These are phyloP conservation scores for Phrixothrix hirtus DNA, from an alignment of 2,888 invertebrate genomes.

Conservation along the genomic window DNA sequence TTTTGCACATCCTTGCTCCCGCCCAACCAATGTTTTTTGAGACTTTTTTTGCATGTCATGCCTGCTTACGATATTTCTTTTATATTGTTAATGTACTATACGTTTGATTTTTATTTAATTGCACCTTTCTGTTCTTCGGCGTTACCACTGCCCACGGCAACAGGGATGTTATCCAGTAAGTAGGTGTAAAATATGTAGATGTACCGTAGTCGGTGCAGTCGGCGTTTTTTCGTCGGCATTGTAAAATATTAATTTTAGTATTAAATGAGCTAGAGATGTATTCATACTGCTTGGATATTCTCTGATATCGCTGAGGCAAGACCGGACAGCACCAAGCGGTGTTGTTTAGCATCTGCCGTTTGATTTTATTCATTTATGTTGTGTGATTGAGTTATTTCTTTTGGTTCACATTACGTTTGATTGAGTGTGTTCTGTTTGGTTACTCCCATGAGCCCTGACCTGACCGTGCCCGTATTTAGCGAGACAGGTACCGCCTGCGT, in stretches of 20 bases:
- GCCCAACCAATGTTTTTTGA: conserved; percentile 58
- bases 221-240: conserved; percentile 19
- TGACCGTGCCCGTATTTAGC: conserved; percentile 77
- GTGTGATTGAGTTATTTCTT: conserved; percentile 54
- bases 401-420: conserved; percentile 48
- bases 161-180: conserved; percentile 79
- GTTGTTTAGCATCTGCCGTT: conserved; percentile 28
- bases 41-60: conserved; percentile 67
- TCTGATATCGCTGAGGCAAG: conserved; percentile 31
- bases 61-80: conserved; percentile 69
- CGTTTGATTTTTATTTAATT: conserved; percentile 68
- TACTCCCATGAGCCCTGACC: conserved; percentile 67
- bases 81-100: conserved; percentile 58
- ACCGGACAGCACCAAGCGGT: conserved; percentile 21
- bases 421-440: conserved; percentile 57
- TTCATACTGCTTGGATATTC: conserved; percentile 32
- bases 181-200: conserved; percentile 56
- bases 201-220: conserved; percentile 29
- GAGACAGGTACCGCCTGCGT: conserved; percentile 94
- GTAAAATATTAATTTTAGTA: conserved; percentile 29
- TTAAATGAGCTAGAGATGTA: conserved; percentile 35
- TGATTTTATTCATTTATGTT: conserved; percentile 40
- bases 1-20: conserved; percentile 71
- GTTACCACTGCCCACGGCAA: conserved; percentile 61
- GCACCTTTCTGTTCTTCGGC: conserved; percentile 69